Base-by-base conservation (phyloP, 2,888 invertebrate genomes). In the Dicranocentrus wangi region DNA sequence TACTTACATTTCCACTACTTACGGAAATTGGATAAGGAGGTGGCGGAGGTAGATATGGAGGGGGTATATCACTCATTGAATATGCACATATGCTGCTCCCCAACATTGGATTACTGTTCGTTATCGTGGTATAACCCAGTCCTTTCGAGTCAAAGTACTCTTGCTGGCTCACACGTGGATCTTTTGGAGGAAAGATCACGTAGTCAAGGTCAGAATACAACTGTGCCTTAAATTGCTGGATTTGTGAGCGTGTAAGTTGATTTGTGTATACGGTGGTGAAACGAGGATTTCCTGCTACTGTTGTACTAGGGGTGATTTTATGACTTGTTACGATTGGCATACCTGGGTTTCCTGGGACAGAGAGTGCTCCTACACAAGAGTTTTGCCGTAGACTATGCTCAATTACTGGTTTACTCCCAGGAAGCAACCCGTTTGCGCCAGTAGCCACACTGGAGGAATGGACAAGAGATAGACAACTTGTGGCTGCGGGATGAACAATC, bases 141-240 rank as follows among this genome's bases (percentile, higher is more conserved):
- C 95, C 92, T 88, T 96, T 96, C 69, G 95, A 94, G 87, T 96
- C 96, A 86, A 95, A 91, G 89, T 96, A 96, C 88, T 96, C 96
- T 88, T 96, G 96, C 88, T 95, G 95, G 84, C 95, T 95, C 60
- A 96, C 92, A 0, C 94, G 93, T 10, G 96, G 95, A 89, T 96
- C 96, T 89, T 95, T 95, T 82, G 95, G 89, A 0, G 96, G 96
- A 88, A 95, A 96, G 88, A 96, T 95, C 7, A 96, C 96, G 87
- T 95, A 96, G 89, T 96, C 96, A 1, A 95, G 95, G 87, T 96
- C 96, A 82, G 96, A 96, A 87, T 95, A 95, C 76, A 96, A 91
- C 88, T 96, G 96, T 87, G 95, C 95, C 87, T 95, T 94, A 87
- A 95, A 96, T 87, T 95, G 93, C 84, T 95, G 94, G 82, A 95